Evolutionary conservation across 1,140 invertebrate species (phyloP), one percentile per base, ranked within the genome.

Genomic region (Tetramorium alpestre): DNA sequence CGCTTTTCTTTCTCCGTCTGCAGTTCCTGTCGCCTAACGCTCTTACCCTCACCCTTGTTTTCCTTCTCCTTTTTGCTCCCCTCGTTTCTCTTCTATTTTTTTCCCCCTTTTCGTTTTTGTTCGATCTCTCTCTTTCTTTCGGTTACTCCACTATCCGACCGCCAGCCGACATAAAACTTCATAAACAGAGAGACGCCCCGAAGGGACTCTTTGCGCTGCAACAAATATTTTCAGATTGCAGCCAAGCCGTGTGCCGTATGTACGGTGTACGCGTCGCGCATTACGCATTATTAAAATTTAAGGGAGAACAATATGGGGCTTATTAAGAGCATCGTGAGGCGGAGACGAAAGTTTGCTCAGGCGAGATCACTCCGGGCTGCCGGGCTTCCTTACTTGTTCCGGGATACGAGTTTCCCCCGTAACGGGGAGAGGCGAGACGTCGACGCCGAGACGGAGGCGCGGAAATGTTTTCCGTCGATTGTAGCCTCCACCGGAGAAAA

Each of bases 151-250:
- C 75, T 76, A 86, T 84, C 72, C 89, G 64, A 82, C 85, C 89
- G 33, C 54, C 73, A 76, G 70, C 64, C 67, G 60, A 85, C 90
- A 89, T 91, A 91, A 91, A 91, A 89, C 90, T 91, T 91, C 88
- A 91, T 91, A 91, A 91, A 91, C 90, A 73, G 77, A 62, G 72
- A 84, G 88, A 76, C 72, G 67, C 60, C 70, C 88, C 62, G 82
- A n/a, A 41, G 88, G 88, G 84, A 85, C 86, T 90, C 67, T 81
- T 89, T 75, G 62, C 67, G 70, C 22, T 81, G 47, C 62, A 87
- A 91, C 86, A 91, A 91, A 91, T 91, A 91, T 91, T 89, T 91
- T 91, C 77, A 86, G 85, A 89, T 90, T 90, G 85, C 73, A 80
- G 80, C 69, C 77, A 38, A 58, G 51, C 60, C 28, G 33, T 28